A percentile compares a stretch with the other conserved stretches of the same genome.
phyloP scores from a whole-genome alignment of 2,797 vertebrate genomes.

The Chrosomus eos region DNA sequence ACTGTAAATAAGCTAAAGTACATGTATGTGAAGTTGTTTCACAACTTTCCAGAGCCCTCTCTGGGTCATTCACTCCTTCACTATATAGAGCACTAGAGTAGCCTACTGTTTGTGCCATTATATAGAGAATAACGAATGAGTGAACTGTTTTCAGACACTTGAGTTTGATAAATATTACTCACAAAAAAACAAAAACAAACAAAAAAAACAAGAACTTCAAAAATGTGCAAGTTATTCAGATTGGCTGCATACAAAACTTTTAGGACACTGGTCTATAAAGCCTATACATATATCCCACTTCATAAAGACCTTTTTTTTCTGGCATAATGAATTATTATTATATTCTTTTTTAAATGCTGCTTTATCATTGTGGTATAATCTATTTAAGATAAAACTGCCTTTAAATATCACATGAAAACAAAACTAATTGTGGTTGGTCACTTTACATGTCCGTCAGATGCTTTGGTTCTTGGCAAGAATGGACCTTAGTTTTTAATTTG shows the following conservation, averaged over 20 bases:
- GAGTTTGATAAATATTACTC: neutral
- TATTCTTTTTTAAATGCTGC: too few species aligned
- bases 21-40: neutral
- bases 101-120: neutral
- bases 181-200: neutral
- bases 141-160: neutral
- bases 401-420: too few species aligned
- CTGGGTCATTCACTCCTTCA: neutral
- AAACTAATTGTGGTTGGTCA: too few species aligned
- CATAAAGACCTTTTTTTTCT: too few species aligned
- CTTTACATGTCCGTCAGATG: too few species aligned
- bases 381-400: too few species aligned
- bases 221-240: neutral
- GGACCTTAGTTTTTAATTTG: neutral
- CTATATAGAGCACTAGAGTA: neutral
- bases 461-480: too few species aligned
- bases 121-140: neutral
- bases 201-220: neutral
- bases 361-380: too few species aligned
- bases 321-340: too few species aligned
- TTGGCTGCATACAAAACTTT: neutral
- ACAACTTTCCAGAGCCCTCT: neutral
- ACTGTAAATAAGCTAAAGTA: neutral
- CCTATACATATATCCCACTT: too few species aligned
- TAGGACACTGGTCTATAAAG: neutral